Evolutionary conservation across 2,797 vertebrate species (phyloP), one percentile per base, ranked within the genome.

Genomic region (Columba guinea): DNA sequence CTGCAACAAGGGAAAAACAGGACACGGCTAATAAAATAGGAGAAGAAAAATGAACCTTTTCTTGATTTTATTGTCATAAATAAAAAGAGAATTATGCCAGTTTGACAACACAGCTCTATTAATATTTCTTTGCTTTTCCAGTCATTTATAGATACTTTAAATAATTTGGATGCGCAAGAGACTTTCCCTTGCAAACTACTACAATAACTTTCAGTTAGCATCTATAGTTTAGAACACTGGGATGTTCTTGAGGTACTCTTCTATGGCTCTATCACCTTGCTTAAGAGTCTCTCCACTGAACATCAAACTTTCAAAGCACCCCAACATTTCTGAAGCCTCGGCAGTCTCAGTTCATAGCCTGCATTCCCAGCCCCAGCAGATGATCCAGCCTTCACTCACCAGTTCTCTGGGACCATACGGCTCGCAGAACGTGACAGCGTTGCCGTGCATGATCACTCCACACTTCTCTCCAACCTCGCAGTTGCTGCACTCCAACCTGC

Each of bases 381-480:
- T 2, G 13, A 53, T 37, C 32, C 86, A 93, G 68, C n/a, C 67
- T 3, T 53, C 74, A 97, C 97, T 99, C 98, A 99, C 99, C 98
- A 99, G 96, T 86, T 99, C 98, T 96, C 99, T 98, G 90, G 98
- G 99, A 86, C 99, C 99, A 53, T 99, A 98, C 13, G 99, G 99
- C 94, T 99, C 98, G 46, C 99, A 99, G 98, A 99, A 99, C 62
- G 98, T 99, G 94, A 99, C 97, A 2, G 99, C 99, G 7, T 97
- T 98, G 93, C 99, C 98, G 3, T 99, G 99, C 99, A 99, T 99
- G 87, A 99, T 98, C 37, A 98, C 97, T 11, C 99, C 99, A 8
- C 99, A 99, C 94, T 99, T 99, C 80, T 99, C 98, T 67, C 99
- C 99, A 73, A 98, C 98, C 94, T 98, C 98, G 58, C 99, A 99